These are phyloP conservation scores for Pantherophis vulpinus DNA, from an alignment of 2,797 vertebrate species.

Conservation along the genomic window DNA sequence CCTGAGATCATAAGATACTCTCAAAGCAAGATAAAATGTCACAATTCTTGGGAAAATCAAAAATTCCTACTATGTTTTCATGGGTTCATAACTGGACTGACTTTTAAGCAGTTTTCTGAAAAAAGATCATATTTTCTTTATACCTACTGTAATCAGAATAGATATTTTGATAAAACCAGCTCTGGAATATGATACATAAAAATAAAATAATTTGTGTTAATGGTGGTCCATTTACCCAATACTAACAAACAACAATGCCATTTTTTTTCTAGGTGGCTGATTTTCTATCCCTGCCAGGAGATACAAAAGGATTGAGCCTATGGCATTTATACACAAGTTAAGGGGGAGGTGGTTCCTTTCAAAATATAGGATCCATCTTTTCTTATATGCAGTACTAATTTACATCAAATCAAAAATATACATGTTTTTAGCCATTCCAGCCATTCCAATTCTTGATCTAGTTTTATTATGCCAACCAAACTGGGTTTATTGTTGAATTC, in stretches of 20 bases:
- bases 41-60: background rate
- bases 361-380: background rate
- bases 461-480: background rate
- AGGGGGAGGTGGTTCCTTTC: background rate
- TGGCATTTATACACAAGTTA: background rate
- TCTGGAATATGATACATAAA: background rate
- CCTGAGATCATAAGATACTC: background rate
- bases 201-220: background rate
- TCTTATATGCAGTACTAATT: background rate
- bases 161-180: background rate
- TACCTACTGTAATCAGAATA: background rate
- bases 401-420: background rate
- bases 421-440: background rate
- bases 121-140: background rate
- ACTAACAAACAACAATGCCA: background rate
- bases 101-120: background rate
- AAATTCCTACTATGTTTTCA: background rate
- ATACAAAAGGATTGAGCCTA: background rate
- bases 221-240: background rate
- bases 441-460: background rate
- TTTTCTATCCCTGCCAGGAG: background rate
- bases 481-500: background rate
- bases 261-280: background rate
- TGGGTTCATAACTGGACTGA: background rate
- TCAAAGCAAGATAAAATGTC: background rate